A percentile compares a stretch with the other conserved stretches of the same genome.
Evolutionary conservation across 2,113 vertebrate genomes (phyloP).

Genomic region (Sminthopsis crassicaudata): DNA sequence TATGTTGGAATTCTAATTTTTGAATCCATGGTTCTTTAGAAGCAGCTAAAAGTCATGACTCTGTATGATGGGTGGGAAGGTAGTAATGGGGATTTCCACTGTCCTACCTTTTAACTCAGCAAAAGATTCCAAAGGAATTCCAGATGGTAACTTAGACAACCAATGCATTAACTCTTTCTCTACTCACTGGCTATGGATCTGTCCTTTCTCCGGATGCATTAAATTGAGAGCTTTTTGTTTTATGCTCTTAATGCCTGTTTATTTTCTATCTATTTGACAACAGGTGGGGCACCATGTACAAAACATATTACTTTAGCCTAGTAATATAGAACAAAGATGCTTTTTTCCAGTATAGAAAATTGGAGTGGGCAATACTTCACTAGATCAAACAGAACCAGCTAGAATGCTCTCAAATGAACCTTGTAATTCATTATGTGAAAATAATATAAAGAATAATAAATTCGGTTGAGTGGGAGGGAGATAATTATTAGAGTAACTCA

Average conservation of each 20-base stretch:
- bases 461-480: not conserved
- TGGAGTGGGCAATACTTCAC: not conserved
- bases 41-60: slow-evolving; percentile 37
- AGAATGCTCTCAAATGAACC: not conserved
- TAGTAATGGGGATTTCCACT: slow-evolving; percentile 46
- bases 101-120: slow-evolving; percentile 11
- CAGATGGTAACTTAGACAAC: not conserved
- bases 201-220: not conserved
- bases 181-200: not conserved
- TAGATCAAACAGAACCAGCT: not conserved
- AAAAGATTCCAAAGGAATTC: slow-evolving; percentile 58
- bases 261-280: not conserved
- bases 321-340: slow-evolving; percentile 15
- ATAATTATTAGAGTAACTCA: not conserved
- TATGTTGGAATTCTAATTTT: not conserved
- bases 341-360: not conserved
- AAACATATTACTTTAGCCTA: slow-evolving; percentile 13
- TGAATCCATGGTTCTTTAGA: slow-evolving; percentile 11
- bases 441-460: not conserved
- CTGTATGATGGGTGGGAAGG: slow-evolving; percentile 18
- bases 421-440: slow-evolving; percentile 29
- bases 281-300: slow-evolving; percentile 1
- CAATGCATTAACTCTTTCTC: not conserved
- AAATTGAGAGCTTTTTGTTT: not conserved
- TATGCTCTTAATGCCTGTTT: not conserved